A percentile compares a stretch with the other conserved stretches of the same genome.
Conservation (phyloP, 2,888 invertebrate species). For the Sycophila texana region DNA sequence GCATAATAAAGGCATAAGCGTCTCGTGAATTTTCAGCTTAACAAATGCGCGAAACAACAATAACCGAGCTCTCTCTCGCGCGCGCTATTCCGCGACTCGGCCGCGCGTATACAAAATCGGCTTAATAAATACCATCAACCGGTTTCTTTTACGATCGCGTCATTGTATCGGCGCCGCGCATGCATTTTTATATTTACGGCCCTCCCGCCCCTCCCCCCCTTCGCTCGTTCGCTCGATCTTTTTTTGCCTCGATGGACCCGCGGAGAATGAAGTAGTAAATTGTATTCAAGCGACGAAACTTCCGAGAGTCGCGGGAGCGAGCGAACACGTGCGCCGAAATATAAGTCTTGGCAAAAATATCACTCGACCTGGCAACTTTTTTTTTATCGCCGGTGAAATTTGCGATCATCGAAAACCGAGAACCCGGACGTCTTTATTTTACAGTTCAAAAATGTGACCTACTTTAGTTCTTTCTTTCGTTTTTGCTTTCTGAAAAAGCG, state of each 20-base stretch:
- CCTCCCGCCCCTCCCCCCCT: neutral
- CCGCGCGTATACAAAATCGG: slow-evolving; percentile 15
- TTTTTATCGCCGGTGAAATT: too few relatives aligned
- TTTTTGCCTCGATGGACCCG: neutral
- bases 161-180: slow-evolving; percentile 36
- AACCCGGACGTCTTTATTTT: too few relatives aligned
- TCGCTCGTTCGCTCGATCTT: neutral
- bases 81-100: neutral
- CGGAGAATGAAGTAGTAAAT: slow-evolving; percentile 47
- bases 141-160: slow-evolving; percentile 47
- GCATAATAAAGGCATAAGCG: slow-evolving; percentile 39
- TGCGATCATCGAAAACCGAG: too few relatives aligned
- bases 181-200: slow-evolving; percentile 39
- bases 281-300: slow-evolving; percentile 42
- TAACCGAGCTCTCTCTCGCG: neutral
- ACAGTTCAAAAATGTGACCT: too few relatives aligned
- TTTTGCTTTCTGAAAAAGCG: too few relatives aligned
- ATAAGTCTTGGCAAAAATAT: too few relatives aligned
- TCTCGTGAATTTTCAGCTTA: slow-evolving; percentile 35
- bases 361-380: too few relatives aligned
- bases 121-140: slow-evolving; percentile 46
- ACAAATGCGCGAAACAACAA: slow-evolving; percentile 29
- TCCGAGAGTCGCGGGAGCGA: neutral
- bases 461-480: too few relatives aligned
- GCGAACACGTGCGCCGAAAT: neutral